Conservation (phyloP, 64 coral and sea anemone species). For the Montipora cactus region DNA sequence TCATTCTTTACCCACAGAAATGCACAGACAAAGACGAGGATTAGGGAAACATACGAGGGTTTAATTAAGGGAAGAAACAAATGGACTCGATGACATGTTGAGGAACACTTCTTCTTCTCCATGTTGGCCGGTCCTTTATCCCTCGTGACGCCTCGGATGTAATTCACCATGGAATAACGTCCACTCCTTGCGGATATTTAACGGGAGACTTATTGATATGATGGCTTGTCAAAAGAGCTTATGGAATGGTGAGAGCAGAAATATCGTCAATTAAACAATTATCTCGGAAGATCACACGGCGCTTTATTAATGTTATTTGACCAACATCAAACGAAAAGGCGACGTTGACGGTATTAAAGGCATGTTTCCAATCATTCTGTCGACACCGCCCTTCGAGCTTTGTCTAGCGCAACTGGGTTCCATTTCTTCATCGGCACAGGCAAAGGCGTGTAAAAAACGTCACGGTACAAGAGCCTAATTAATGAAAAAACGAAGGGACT, state of each 20-base stretch:
- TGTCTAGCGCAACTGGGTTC: too few relatives aligned
- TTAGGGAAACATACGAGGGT: not conserved
- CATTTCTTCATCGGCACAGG: too few relatives aligned
- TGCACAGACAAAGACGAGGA: not conserved
- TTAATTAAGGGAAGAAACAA: not conserved
- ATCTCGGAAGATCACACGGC: not conserved
- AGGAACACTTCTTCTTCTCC: not conserved
- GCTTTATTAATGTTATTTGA: too few relatives aligned
- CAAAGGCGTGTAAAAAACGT: too few relatives aligned
- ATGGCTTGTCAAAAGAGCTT: not conserved
- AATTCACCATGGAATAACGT: not conserved
- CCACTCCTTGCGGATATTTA: not conserved
- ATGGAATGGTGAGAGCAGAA: not conserved
- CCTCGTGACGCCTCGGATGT: not conserved
- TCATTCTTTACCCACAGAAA: constrained; percentile 2
- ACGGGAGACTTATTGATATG: not conserved
- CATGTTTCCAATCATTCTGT: too few relatives aligned
- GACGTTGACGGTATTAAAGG: too few relatives aligned
- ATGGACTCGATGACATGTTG: not conserved
- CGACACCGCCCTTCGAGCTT: too few relatives aligned
- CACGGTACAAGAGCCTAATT: too few relatives aligned
- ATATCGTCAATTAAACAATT: not conserved
- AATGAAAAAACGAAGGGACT: too few relatives aligned
- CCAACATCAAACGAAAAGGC: too few relatives aligned
- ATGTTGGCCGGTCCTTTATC: not conserved